A percentile compares a stretch with the other conserved stretches of the same genome.
Evolutionary conservation across 2,888 invertebrate genomes (phyloP).

Genomic region (Stratiomys singularior): DNA sequence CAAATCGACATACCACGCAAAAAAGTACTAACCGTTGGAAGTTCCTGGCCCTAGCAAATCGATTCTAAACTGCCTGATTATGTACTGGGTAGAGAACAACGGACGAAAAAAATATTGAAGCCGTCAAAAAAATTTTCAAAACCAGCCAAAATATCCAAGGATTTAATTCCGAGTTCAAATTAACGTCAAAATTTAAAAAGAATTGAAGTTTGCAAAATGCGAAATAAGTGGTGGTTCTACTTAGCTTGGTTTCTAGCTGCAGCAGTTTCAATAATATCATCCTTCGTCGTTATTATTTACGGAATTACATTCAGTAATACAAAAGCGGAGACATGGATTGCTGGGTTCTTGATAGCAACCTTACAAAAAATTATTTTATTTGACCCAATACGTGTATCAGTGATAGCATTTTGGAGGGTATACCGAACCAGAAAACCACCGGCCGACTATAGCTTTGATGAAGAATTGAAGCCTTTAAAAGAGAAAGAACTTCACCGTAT

Average conservation of each 20-base stretch:
- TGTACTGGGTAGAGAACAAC: too few species aligned
- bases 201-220: too few species aligned
- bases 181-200: too few species aligned
- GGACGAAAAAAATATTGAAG: too few species aligned
- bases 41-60: too few species aligned
- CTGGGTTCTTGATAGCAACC: constrained; percentile 34
- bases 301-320: constrained; percentile 37
- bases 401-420: neutral
- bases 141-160: too few species aligned
- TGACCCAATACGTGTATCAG: constrained; percentile 32
- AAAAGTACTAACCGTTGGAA: too few species aligned
- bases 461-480: neutral
- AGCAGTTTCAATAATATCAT: neutral
- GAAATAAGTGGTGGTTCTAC: neutral
- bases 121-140: too few species aligned
- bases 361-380: constrained; percentile 35
- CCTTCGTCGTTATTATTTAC: constrained; percentile 26
- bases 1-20: too few species aligned
- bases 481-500: neutral
- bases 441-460: constrained; percentile 25
- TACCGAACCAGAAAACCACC: constrained; percentile 21
- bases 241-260: neutral
- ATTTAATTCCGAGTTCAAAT: too few species aligned
- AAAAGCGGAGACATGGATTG: constrained; percentile 44
- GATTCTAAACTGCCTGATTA: too few species aligned